Evolutionary conservation across 1,140 invertebrate species (phyloP).

Genomic region (Leptinotarsa lineolata): DNA sequence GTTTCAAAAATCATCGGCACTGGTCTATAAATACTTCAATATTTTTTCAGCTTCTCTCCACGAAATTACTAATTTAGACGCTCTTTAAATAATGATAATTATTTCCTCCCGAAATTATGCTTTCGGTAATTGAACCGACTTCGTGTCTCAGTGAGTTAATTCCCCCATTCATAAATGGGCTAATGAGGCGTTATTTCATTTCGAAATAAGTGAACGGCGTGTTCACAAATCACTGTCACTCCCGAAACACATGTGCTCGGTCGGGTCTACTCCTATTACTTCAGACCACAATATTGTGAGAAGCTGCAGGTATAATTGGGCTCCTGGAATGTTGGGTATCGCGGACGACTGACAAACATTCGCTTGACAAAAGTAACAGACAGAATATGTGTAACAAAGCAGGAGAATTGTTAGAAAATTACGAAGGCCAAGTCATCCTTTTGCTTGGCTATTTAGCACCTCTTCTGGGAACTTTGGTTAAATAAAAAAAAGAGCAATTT

Average conservation of each 20-base stretch:
- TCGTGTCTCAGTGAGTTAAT: neutral
- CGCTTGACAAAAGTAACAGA: neutral
- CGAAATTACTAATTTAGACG: neutral
- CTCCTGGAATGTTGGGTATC: neutral
- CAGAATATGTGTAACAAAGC: too few species aligned
- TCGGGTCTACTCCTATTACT: constrained; percentile 8
- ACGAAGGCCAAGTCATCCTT: too few species aligned
- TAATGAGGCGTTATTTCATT: constrained; percentile 22
- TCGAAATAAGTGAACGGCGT: constrained; percentile 5
- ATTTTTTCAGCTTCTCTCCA: neutral
- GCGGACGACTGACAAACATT: neutral
- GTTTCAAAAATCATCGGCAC: too few species aligned
- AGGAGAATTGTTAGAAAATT: too few species aligned
- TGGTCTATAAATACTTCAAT: too few species aligned
- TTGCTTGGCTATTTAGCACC: too few species aligned
- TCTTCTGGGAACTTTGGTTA: too few species aligned
- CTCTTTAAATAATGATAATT: neutral
- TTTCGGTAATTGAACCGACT: constrained; percentile 10
- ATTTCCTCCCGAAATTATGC: constrained; percentile 1
- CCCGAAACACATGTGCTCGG: neutral
- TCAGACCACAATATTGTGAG: constrained; percentile 13
- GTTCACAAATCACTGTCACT: constrained; percentile 20
- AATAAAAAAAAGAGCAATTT: too few species aligned
- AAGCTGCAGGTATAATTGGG: neutral
- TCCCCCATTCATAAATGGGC: constrained; percentile 8